Evolutionary conservation across 2,113 vertebrate genomes (phyloP).

Genomic region (Hippocampus zosterae): DNA sequence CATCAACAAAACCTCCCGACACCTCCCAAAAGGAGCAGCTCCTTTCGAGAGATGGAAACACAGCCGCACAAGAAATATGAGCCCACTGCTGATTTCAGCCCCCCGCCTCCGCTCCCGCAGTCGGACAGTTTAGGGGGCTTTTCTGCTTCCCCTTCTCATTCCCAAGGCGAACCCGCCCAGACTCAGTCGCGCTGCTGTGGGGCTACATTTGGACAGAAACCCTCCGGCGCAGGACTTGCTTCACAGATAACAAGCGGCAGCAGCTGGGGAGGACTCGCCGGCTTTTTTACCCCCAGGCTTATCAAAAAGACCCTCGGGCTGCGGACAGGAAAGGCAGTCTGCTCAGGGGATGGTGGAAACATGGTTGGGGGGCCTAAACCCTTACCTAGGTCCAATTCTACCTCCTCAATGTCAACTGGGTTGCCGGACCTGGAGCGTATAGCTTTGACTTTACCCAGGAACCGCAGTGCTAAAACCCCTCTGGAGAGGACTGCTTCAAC

Average conservation of each 20-base stretch:
- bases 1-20: conserved; percentile 82
- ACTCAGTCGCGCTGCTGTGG: conserved; percentile 85
- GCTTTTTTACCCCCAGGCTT: conserved; percentile 96
- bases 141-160: conserved; percentile 69
- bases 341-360: conserved; percentile 74
- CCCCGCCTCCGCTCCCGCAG: conserved; percentile 79
- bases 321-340: conserved; percentile 83
- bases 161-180: conserved; percentile 81
- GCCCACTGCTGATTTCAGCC: conserved; percentile 80
- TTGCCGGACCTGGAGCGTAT: conserved; percentile 95
- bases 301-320: conserved; percentile 98
- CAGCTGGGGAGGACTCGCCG: conserved; percentile 91
- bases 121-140: conserved; percentile 82
- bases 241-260: conserved; percentile 76
- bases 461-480: conserved; percentile 88
- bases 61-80: conserved; percentile 97
- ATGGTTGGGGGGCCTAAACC: conserved; percentile 77
- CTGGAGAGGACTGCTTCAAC: conserved; percentile 89
- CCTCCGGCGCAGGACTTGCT: conserved; percentile 69
- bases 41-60: conserved; percentile 96
- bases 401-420: conserved; percentile 96
- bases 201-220: conserved; percentile 85
- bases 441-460: conserved; percentile 94
- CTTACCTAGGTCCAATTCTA: conserved; percentile 97
- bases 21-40: conserved; percentile 93